Evolutionary conservation across 2,888 invertebrate species (phyloP).

Genomic region (Adela reaumurella): DNA sequence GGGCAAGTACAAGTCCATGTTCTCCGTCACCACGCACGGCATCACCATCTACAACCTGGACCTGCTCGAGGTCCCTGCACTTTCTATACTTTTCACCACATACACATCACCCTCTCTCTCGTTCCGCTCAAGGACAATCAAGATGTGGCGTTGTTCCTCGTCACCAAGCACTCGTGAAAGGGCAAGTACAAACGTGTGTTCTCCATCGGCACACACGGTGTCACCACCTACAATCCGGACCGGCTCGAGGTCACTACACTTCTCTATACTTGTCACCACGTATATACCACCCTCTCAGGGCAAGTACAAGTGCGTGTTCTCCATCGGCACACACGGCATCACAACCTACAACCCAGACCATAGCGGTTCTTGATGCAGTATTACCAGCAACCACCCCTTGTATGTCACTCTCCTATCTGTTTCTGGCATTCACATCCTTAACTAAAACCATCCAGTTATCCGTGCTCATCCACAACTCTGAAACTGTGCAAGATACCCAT

Average conservation of each 20-base stretch:
- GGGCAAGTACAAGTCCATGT: constrained; percentile 97
- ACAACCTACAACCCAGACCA: constrained; percentile 88
- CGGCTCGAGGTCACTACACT: constrained; percentile 23
- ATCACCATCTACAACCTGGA: constrained; percentile 93
- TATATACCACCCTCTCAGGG: too few relatives aligned
- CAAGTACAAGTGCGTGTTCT: constrained; percentile 97
- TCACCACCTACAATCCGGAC: constrained; percentile 91
- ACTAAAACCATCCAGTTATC: too few relatives aligned
- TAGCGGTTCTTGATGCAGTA: constrained; percentile 20
- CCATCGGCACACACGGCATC: constrained; percentile 91
- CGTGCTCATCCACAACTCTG: too few relatives aligned
- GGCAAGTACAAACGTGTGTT: constrained; percentile 99
- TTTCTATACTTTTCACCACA: too few relatives aligned
- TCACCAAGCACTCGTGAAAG: constrained; percentile 98
- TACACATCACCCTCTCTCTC: too few relatives aligned
- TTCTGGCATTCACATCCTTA: too few relatives aligned
- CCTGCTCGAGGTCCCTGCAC: too few relatives aligned
- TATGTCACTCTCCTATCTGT: too few relatives aligned
- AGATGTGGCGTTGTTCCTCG: constrained; percentile 94
- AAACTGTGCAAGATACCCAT: too few relatives aligned
- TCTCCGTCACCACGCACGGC: constrained; percentile 92
- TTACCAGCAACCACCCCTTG: too few relatives aligned
- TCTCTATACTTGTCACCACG: too few relatives aligned
- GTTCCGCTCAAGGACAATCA: constrained; percentile 87
- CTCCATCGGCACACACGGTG: constrained; percentile 91